Base-by-base conservation (phyloP, 2,113 vertebrate species). In the Phycodurus eques region DNA sequence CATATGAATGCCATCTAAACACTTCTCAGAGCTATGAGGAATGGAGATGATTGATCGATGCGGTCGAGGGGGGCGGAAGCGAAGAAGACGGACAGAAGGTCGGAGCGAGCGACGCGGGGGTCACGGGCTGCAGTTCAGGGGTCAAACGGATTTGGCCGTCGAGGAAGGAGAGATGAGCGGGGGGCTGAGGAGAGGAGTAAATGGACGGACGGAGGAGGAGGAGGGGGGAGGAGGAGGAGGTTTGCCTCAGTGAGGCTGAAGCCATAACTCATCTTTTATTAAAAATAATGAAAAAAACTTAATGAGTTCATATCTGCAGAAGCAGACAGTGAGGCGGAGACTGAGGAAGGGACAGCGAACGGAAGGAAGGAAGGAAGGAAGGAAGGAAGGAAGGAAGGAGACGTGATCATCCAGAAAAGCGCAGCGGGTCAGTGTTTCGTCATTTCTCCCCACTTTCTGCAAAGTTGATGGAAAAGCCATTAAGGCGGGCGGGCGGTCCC, bases 231-330 rank as follows among this genome's bases (percentile, higher is more conserved):
- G 59, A 63, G 72, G 75, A 67, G 60, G 66, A 76, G 31, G 75
- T 70, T 84, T 89, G 88, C 83, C 87, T 87, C 86, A 84, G 80
- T 76, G 85, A 92, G 84, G 89, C 90, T 90, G 86, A 90, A 90
- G 89, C 87, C 90, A 91, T 91, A 90, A 91, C 90, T 90, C 90
- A 92, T 92, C 90, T 91, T 91, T 92, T 91, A 92, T 92, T 91
- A 91, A 91, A 90, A 92, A 91, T 89, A 91, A 91, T 91, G 88
- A 89, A 89, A 92, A 89, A 92, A 90, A 90, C 87, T 91, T 92
- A 92, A 92, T 90, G 89, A 90, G 87, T 91, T 90, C 90, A 90
- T 90, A 90, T 92, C 90, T 82, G 80, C 83, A 89, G 88, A 88
- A 88, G 87, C 87, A 83, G 83, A 85, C 80, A 83, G 80, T 74